Evolutionary conservation across 2,888 invertebrate species (phyloP).

Genomic region (Encarsia formosa): DNA sequence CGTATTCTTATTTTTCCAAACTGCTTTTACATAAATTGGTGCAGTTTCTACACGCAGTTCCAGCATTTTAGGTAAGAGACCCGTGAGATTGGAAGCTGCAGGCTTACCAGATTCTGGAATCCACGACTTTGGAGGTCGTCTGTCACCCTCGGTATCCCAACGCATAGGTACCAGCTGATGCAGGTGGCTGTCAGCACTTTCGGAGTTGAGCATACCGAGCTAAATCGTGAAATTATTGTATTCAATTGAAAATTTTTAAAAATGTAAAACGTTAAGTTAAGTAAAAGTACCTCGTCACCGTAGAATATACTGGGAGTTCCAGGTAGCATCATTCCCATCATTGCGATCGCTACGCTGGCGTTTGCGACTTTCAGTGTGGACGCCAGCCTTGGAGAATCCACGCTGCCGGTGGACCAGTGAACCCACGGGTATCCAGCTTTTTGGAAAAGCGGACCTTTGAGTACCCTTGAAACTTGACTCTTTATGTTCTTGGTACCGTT

Average conservation of each 20-base stretch:
- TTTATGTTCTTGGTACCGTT: conserved; percentile 60
- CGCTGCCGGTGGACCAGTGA: conserved; percentile 73
- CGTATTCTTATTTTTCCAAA: conserved; percentile 62
- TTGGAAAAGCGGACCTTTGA: conserved; percentile 59
- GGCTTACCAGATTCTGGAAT: conserved; percentile 55
- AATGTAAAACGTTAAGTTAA: too few relatives aligned
- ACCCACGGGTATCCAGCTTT: conserved; percentile 70
- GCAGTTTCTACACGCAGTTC: conserved; percentile 62
- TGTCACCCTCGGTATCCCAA: conserved; percentile 51
- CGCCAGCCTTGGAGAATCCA: conserved; percentile 60
- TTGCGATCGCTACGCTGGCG: conserved; percentile 64
- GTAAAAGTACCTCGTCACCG: conserved; percentile 89
- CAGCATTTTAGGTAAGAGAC: conserved; percentile 60
- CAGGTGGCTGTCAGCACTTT: conserved; percentile 52
- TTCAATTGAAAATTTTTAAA: too few relatives aligned
- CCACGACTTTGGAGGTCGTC: conserved; percentile 55
- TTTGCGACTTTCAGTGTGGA: conserved; percentile 55
- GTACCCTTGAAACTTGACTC: conserved; percentile 57
- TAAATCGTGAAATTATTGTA: conserved; percentile 24
- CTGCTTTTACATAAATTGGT: conserved; percentile 69
- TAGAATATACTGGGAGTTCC: conserved; percentile 86
- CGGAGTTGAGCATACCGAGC: conserved; percentile 43
- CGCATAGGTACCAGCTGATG: conserved; percentile 70
- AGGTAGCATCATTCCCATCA: conserved; percentile 78
- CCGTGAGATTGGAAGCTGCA: conserved; percentile 52